A percentile compares a stretch with the other conserved stretches of the same genome.
phyloP scores from a whole-genome alignment of 2,113 vertebrate genomes.

The Triplophysa tibetana region DNA sequence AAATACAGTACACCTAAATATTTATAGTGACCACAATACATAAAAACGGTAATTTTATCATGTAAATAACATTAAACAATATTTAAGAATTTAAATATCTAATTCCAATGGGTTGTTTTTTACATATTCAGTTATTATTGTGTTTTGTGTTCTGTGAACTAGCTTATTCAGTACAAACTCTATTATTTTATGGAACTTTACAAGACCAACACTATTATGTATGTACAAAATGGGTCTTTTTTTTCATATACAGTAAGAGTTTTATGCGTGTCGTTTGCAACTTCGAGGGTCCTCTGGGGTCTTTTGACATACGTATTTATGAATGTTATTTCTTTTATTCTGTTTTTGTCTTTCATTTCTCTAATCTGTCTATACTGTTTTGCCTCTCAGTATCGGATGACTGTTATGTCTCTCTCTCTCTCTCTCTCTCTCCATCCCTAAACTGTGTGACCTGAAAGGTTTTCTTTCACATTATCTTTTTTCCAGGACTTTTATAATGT shows the following conservation, averaged over 20 bases:
- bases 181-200: too few relatives aligned
- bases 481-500: conserved; percentile 36
- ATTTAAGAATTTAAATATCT: too few relatives aligned
- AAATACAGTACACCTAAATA: too few relatives aligned
- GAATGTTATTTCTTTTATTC: not conserved
- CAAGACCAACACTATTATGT: not conserved
- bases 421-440: conserved; percentile 50
- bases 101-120: too few relatives aligned
- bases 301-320: not conserved
- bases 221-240: not conserved
- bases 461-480: conserved; percentile 24
- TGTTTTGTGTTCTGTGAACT: too few relatives aligned
- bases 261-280: too few relatives aligned
- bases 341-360: not conserved
- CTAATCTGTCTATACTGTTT: not conserved
- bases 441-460: conserved; percentile 55
- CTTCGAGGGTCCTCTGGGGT: not conserved
- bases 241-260: not conserved
- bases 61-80: too few relatives aligned
- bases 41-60: too few relatives aligned
- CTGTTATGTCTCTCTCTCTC: conserved; percentile 31
- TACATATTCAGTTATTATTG: too few relatives aligned
- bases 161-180: too few relatives aligned
- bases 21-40: too few relatives aligned
- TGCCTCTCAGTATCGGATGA: not conserved